Base-by-base conservation (phyloP, 2,888 invertebrate genomes). In the Caenorhabditis angaria region DNA sequence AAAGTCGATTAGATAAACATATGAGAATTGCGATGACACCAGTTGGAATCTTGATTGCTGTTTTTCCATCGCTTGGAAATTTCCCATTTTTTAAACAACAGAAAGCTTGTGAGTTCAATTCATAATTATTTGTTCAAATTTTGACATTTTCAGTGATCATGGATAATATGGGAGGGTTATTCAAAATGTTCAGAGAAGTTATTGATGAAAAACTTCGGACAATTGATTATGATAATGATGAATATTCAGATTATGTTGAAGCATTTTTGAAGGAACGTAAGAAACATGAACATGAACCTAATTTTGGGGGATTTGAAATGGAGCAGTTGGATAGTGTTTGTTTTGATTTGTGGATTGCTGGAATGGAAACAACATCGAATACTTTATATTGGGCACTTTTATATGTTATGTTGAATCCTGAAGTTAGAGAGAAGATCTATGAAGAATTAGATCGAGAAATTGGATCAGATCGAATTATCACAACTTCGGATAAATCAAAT, bases 301-400 rank as follows among this genome's bases (percentile, higher is more conserved):
- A 58, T 32, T 73, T 53, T 28, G 73, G 73, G n/a, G 73, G 73
- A 27, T 73, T 28, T 58, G 69, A 69, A 65, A 68, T 73, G 62
- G 65, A 62, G 32, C 73, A 73, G 60, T 47, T 73, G 29, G 65
- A 73, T 2, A 68, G 64, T 54, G 68, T 69, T 10, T 73, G 73
- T 35, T 70, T 77, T 27, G 81, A 81, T 48, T 63, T 81, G 14
- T 81, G 81, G 81, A 61, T 76, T 1, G 81, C 81, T 22, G 81
- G 81, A 41, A 76, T 76, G 71, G 81, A 81, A 54, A 81, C 81
- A 0, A 79, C 78, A 8, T 64, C 81, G 6, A 75, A 68, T 54
- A 79, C 81, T 3, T 56, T 79, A 25, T 66, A 70, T 51, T 81
- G 81, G 81, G 69, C 74, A 10, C 56, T 78, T 14, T 47, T 65